These are phyloP conservation scores for Zelostemma sp. DNA, from an alignment of 1,140 invertebrate genomes.

Conservation along the genomic window DNA sequence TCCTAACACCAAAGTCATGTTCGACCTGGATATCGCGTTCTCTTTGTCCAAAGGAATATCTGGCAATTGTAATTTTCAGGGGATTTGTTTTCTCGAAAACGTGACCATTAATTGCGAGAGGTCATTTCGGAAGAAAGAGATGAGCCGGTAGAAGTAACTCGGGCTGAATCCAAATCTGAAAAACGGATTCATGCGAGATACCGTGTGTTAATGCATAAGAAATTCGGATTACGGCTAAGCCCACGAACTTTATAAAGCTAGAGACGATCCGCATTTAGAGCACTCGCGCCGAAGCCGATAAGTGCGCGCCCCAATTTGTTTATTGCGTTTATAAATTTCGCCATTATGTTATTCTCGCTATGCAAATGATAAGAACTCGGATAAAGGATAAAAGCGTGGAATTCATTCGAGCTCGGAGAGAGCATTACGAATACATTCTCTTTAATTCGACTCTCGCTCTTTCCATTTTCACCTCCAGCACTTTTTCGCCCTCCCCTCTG, in stretches of 20 bases:
- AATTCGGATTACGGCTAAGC: conserved; percentile 31
- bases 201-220: conserved; percentile 43
- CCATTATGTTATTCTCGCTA: neutral
- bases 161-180: conserved; percentile 36
- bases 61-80: too few relatives aligned
- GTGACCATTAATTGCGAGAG: too few relatives aligned
- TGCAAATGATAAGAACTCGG: neutral
- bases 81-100: too few relatives aligned
- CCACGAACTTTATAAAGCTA: conserved; percentile 31
- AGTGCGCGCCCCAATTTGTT: conserved; percentile 10
- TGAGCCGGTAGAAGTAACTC: conserved; percentile 38
- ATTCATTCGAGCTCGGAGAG: neutral
- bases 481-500: neutral
- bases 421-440: neutral
- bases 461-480: neutral
- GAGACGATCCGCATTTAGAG: conserved; percentile 15
- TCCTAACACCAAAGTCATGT: conserved; percentile 1
- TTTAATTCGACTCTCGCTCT: neutral
- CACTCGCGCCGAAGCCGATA: conserved; percentile 9
- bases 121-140: too few relatives aligned
- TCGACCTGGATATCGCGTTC: too few relatives aligned
- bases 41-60: too few relatives aligned
- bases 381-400: neutral
- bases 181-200: conserved; percentile 35
- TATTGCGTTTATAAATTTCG: conserved; percentile 11